A percentile compares a stretch with the other conserved stretches of the same genome.
These are phyloP conservation scores for Drosophila setosimentum DNA, from an alignment of 2,888 invertebrate genomes.

Conservation along the genomic window DNA sequence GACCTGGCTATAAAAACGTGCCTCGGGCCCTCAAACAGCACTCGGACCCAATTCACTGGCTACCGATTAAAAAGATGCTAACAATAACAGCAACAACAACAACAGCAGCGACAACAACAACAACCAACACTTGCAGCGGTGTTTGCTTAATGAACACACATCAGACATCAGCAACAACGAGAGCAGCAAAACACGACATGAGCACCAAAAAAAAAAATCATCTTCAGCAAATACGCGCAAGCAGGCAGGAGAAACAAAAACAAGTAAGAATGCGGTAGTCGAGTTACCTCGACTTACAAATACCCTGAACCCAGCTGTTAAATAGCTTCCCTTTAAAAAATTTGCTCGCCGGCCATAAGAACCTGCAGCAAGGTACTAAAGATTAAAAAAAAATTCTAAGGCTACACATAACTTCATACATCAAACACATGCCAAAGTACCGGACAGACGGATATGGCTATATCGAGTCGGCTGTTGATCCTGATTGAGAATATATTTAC, in stretches of 20 bases:
- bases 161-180: constrained; percentile 17
- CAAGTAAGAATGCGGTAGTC: constrained; percentile 3
- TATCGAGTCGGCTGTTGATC: not conserved
- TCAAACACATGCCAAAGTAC: not conserved
- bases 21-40: constrained; percentile 4
- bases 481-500: not conserved
- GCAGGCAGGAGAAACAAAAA: constrained; percentile 11
- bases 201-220: constrained; percentile 53
- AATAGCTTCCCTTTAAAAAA: not conserved
- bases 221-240: constrained; percentile 68
- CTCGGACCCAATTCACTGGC: constrained; percentile 40
- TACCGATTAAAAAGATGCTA: constrained; percentile 64
- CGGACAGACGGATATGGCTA: not conserved
- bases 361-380: not conserved
- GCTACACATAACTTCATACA: constrained; percentile 3
- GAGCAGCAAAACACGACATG: constrained; percentile 16
- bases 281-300: constrained; percentile 1
- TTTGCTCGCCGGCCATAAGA: too few relatives aligned
- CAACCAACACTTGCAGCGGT: constrained; percentile 55
- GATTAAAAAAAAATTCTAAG: not conserved
- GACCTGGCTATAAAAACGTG: constrained; percentile 17
- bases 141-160: constrained; percentile 71
- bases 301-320: not conserved
- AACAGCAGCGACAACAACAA: constrained; percentile 15
- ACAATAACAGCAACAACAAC: constrained; percentile 43